These are phyloP conservation scores for Euspilapteryx auroguttella DNA, from an alignment of 2,888 invertebrate genomes.

Conservation along the genomic window DNA sequence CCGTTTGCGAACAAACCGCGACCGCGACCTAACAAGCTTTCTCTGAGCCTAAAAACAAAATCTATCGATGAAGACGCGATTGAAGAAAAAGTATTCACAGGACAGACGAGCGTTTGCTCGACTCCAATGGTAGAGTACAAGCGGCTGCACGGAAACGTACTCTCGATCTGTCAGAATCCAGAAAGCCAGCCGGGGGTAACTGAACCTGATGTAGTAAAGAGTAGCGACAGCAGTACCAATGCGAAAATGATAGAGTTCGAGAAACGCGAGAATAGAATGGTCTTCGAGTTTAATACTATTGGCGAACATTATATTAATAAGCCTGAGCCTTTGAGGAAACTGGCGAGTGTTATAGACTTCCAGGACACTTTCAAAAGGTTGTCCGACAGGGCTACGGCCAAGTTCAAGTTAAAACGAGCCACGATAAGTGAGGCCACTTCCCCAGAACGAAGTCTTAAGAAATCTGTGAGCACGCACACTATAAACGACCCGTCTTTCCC, in stretches of 20 bases:
- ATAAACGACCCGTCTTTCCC: constrained; percentile 81
- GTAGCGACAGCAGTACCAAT: constrained; percentile 30
- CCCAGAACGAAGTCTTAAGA: constrained; percentile 24
- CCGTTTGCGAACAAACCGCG: constrained; percentile 52
- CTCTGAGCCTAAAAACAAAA: constrained; percentile 57
- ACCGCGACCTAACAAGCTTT: constrained; percentile 57
- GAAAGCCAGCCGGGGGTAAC: constrained; percentile 53
- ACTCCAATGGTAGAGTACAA: constrained; percentile 80
- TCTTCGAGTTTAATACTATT: constrained; percentile 39
- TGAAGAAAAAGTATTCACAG: constrained; percentile 60
- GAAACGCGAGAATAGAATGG: constrained; percentile 32
- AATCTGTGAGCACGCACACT: constrained; percentile 62
- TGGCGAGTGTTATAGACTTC: constrained; percentile 66
- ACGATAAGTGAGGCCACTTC: constrained; percentile 25
- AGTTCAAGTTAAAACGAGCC: constrained; percentile 42
- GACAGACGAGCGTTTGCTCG: constrained; percentile 75
- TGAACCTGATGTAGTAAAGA: constrained; percentile 38
- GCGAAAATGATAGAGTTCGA: constrained; percentile 24
- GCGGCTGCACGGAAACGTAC: constrained; percentile 69
- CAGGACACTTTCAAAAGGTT: constrained; percentile 63
- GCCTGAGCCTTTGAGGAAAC: constrained; percentile 40
- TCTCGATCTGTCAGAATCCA: constrained; percentile 73
- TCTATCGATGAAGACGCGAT: constrained; percentile 60
- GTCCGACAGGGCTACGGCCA: constrained; percentile 59
- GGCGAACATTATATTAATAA: constrained; percentile 52